Conservation (phyloP, 2,113 vertebrate genomes). For the Cebus imitator region DNA sequence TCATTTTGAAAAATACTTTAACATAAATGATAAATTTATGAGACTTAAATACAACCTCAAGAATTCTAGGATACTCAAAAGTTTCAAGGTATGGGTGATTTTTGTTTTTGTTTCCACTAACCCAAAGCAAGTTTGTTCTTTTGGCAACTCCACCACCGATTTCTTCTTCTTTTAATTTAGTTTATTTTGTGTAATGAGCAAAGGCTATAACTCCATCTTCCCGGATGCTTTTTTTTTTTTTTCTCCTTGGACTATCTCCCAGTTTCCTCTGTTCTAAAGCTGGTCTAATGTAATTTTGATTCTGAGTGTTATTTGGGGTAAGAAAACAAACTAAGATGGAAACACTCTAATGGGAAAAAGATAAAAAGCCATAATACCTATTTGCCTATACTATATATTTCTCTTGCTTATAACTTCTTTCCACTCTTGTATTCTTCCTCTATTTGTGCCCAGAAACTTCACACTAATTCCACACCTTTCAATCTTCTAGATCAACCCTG, state of each 20-base stretch:
- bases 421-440: neutral
- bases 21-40: neutral
- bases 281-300: neutral
- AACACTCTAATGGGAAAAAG: neutral
- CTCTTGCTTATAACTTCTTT: constrained; percentile 9
- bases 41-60: constrained; percentile 38
- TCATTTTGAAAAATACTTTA: constrained; percentile 31
- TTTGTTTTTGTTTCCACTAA: neutral
- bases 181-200: neutral
- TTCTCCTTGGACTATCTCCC: neutral
- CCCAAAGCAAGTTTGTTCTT: constrained; percentile 3
- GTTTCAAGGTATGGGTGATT: neutral
- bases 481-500: neutral
- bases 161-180: constrained; percentile 10
- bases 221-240: constrained; percentile 15
- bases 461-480: neutral
- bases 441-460: constrained; percentile 6
- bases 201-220: neutral
- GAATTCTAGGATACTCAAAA: neutral
- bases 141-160: neutral
- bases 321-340: constrained; percentile 6
- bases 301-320: neutral
- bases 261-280: neutral
- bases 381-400: neutral
- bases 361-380: neutral